These are phyloP conservation scores for Naja naja DNA, from an alignment of 2,113 vertebrate genomes.

Conservation along the genomic window DNA sequence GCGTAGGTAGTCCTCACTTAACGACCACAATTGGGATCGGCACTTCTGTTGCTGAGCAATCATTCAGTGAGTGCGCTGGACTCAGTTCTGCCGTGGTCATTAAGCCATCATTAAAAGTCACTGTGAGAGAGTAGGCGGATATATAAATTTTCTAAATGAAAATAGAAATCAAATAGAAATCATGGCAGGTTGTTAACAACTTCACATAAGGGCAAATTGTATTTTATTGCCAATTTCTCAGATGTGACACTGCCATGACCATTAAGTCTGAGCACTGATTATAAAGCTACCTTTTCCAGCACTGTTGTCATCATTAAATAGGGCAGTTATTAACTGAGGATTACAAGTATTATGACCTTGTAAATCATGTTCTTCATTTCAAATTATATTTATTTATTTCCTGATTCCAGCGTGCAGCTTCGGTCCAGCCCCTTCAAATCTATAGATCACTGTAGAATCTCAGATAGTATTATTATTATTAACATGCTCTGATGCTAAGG, in stretches of 20 bases:
- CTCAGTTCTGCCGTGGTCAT: not conserved
- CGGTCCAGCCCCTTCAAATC: not conserved
- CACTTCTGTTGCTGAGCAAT: not conserved
- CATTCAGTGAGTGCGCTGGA: not conserved
- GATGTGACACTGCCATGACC: not conserved
- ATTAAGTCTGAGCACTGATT: not conserved
- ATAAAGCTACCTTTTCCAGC: not conserved
- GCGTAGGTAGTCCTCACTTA: not conserved
- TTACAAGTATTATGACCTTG: too few species aligned
- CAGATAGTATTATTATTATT: not conserved
- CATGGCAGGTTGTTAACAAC: not conserved
- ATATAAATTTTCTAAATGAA: too few species aligned
- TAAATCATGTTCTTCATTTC: not conserved
- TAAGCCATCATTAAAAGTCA: not conserved
- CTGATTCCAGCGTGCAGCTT: not conserved
- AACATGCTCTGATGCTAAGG: too few species aligned
- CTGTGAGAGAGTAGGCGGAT: too few species aligned
- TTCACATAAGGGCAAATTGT: not conserved
- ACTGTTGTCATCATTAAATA: not conserved
- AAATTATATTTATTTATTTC: not conserved
- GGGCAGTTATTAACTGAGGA: too few species aligned
- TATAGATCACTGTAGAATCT: not conserved
- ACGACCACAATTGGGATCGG: not conserved
- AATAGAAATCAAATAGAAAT: too few species aligned
- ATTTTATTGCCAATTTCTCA: not conserved